A percentile compares a stretch with the other conserved stretches of the same genome.
Conservation (phyloP, 2,888 invertebrate species). For the Cataglyphis altisquamis region DNA sequence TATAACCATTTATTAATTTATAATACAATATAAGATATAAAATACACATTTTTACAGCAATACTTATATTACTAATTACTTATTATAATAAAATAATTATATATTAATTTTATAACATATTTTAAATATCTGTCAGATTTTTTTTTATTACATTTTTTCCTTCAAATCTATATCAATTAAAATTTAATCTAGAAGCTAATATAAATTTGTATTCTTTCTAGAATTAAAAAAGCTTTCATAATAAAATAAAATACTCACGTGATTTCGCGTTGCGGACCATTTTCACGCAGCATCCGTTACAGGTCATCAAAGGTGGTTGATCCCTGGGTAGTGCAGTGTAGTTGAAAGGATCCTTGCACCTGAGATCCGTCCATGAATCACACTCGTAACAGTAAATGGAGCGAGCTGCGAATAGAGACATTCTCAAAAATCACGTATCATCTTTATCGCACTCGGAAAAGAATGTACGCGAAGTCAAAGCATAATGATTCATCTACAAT, state of each 20-base stretch:
- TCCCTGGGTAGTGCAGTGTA: constrained; percentile 95
- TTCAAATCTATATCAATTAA: neutral
- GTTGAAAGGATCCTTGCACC: constrained; percentile 97
- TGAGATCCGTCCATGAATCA: constrained; percentile 95
- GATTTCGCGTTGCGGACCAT: constrained; percentile 97
- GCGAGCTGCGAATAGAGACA: constrained; percentile 88
- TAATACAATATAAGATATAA: neutral
- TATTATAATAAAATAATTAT: neutral
- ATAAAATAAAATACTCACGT: constrained; percentile 89
- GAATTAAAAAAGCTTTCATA: neutral
- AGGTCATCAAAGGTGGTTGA: constrained; percentile 95
- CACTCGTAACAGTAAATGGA: constrained; percentile 98
- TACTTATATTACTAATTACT: neutral
- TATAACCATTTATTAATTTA: neutral
- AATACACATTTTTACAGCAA: neutral
- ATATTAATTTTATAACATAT: too few species aligned
- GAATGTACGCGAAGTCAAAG: neutral
- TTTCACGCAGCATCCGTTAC: constrained; percentile 98
- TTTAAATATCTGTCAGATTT: too few species aligned
- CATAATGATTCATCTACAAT: neutral
- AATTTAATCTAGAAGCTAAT: neutral
- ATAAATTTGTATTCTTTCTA: neutral
- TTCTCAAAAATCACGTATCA: constrained; percentile 8
- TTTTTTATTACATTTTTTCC: neutral
- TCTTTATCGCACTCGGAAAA: constrained; percentile 31